Percentiles rank a stretch among this genome's conserved stretches.
Conservation (phyloP, 2,888 invertebrate species). For the Zaprionus obscuricornis region DNA sequence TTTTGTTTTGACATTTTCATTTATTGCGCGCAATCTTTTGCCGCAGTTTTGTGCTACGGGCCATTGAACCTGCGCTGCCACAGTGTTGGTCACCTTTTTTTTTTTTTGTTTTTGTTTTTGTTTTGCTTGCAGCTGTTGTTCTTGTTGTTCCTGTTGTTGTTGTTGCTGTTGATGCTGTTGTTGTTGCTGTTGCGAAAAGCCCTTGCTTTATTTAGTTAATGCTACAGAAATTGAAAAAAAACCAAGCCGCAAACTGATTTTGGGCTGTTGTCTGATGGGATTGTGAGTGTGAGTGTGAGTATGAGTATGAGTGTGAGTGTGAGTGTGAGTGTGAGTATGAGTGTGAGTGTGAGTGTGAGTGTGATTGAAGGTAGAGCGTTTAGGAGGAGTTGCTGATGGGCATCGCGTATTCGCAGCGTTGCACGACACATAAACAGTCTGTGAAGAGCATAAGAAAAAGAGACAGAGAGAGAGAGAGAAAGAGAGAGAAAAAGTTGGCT, state of each 20-base stretch:
- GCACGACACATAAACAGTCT: conserved; percentile 5
- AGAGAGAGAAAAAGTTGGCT: conserved; percentile 6
- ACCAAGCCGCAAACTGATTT: neutral
- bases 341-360: too few relatives aligned
- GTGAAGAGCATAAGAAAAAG: too few relatives aligned
- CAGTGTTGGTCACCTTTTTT: too few relatives aligned
- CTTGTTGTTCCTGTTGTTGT: conserved; percentile 1
- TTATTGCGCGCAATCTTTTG: conserved; percentile 59
- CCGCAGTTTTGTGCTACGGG: conserved; percentile 32
- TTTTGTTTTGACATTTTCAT: conserved; percentile 61
- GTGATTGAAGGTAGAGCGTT: too few relatives aligned
- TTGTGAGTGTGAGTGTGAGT: too few relatives aligned
- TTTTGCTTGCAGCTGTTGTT: too few relatives aligned
- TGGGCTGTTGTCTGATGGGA: neutral
- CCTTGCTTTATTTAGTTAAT: conserved; percentile 3
- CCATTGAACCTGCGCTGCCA: conserved; percentile 49
- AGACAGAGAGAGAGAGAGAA: too few relatives aligned
- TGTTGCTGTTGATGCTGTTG: neutral
- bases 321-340: too few relatives aligned
- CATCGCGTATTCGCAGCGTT: conserved; percentile 28
- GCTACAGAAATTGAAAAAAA: neutral
- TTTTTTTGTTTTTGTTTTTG: too few relatives aligned
- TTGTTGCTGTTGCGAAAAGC: neutral
- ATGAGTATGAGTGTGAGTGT: too few relatives aligned
- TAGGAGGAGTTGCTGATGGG: too few relatives aligned